Conservation (phyloP, 2,888 invertebrate species). For the Homarus gammarus region DNA sequence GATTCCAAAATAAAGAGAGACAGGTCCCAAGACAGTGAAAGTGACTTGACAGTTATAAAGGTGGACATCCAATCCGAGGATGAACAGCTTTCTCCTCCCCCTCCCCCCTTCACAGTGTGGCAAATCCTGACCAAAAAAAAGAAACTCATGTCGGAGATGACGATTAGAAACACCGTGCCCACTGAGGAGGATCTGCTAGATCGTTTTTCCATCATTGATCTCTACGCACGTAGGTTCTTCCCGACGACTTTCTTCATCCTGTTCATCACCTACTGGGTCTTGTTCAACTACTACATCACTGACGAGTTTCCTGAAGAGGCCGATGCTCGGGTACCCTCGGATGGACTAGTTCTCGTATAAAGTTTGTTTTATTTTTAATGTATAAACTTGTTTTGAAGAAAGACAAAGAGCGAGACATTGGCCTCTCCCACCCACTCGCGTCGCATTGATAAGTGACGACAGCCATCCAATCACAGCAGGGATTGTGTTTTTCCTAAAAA, state of each 20-base stretch:
- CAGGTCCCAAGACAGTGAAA: slow-evolving; percentile 56
- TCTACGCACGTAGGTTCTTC: slow-evolving; percentile 74
- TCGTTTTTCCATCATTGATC: slow-evolving; percentile 74
- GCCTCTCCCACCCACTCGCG: background rate
- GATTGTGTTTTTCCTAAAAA: slow-evolving; percentile 20
- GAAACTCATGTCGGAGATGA: slow-evolving; percentile 74
- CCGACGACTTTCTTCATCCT: slow-evolving; percentile 73
- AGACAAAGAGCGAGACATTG: too few relatives aligned
- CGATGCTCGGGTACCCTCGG: slow-evolving; percentile 27
- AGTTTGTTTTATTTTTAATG: background rate
- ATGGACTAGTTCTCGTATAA: slow-evolving; percentile 29
- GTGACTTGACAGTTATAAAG: slow-evolving; percentile 67
- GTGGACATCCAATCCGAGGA: slow-evolving; percentile 65
- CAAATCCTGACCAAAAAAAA: slow-evolving; percentile 64
- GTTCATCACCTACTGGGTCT: slow-evolving; percentile 74
- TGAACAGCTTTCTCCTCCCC: slow-evolving; percentile 47
- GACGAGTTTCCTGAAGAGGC: slow-evolving; percentile 75
- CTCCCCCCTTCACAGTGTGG: slow-evolving; percentile 62
- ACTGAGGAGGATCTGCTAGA: slow-evolving; percentile 74
- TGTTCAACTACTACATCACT: slow-evolving; percentile 75
- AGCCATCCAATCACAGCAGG: slow-evolving; percentile 45
- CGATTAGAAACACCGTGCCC: slow-evolving; percentile 58
- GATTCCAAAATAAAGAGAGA: slow-evolving; percentile 36
- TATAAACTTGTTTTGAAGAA: background rate
- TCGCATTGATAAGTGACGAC: slow-evolving; percentile 7